Conservation (phyloP, 2,113 vertebrate genomes). For the Cyanocitta stelleri region DNA sequence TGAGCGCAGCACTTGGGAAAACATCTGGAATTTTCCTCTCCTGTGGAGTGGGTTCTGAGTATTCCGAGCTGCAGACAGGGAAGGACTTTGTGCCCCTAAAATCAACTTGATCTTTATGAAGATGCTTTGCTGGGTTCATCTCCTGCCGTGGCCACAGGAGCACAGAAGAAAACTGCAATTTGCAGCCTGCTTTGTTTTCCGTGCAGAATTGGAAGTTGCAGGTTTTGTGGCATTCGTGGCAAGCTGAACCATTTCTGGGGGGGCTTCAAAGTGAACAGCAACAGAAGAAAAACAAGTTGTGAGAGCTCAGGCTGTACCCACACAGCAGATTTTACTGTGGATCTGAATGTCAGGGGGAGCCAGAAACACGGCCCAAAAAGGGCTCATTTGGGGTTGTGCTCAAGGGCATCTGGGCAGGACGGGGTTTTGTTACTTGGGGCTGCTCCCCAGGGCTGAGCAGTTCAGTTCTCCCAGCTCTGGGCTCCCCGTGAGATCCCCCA, state of each 20-base stretch:
- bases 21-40: not conserved
- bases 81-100: not conserved
- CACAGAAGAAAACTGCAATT: not conserved
- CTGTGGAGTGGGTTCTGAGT: not conserved
- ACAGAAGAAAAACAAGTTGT: not conserved
- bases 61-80: not conserved
- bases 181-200: not conserved
- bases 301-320: not conserved
- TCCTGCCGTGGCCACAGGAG: not conserved
- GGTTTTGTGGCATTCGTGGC: not conserved
- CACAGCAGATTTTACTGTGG: not conserved
- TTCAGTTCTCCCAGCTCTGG: not conserved
- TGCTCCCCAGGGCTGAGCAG: not conserved
- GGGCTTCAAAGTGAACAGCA: not conserved
- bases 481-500: not conserved
- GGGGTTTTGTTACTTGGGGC: not conserved
- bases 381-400: not conserved
- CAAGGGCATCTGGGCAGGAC: not conserved
- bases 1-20: not conserved
- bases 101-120: not conserved
- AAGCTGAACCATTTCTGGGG: not conserved
- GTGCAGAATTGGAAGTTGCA: not conserved
- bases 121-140: not conserved
- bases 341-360: not conserved
- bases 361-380: not conserved